These are phyloP conservation scores for Dinomys branickii DNA, from an alignment of 2,113 vertebrate species.

Conservation along the genomic window DNA sequence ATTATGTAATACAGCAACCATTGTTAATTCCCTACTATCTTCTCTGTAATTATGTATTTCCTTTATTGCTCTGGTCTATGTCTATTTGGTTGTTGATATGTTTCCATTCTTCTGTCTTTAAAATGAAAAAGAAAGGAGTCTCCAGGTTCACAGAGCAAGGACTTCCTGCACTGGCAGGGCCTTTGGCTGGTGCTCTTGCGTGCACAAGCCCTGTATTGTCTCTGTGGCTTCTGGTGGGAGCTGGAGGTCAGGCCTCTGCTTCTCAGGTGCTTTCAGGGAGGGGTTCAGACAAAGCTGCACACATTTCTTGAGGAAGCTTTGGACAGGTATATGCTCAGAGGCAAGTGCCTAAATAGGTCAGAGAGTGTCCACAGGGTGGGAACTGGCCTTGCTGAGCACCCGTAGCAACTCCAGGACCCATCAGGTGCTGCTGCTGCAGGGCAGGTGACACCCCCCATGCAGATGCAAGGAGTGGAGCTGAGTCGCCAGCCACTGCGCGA, in stretches of 20 bases:
- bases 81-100: no score
- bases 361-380: background rate
- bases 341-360: background rate
- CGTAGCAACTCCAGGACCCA: accelerated
- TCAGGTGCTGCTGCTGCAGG: background rate
- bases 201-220: background rate
- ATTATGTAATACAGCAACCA: no score
- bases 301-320: background rate
- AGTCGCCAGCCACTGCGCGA: background rate
- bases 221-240: background rate
- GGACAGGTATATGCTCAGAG: background rate
- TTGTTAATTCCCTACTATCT: no score
- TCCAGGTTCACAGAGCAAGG: background rate
- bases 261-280: background rate
- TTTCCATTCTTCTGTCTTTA: no score
- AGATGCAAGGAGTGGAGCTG: background rate
- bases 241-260: background rate
- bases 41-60: no score
- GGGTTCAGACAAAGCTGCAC: background rate
- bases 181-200: accelerated
- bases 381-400: background rate
- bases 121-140: no score
- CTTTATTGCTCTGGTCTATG: no score
- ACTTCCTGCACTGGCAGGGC: background rate
- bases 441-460: background rate